Conservation (phyloP, 2,888 invertebrate genomes). For the Agriopis leucophaearia region DNA sequence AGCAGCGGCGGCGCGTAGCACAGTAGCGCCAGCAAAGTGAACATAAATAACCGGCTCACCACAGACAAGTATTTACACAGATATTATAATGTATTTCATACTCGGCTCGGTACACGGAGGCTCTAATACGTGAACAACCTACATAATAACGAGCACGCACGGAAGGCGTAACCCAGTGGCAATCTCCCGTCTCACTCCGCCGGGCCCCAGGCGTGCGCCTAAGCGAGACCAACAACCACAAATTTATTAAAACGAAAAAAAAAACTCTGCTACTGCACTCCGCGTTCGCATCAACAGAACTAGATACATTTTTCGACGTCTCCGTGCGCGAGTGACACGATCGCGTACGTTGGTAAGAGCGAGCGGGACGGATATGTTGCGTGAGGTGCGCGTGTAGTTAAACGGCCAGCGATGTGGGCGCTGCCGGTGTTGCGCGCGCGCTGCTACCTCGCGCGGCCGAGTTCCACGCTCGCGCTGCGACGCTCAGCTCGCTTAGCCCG, state of each 20-base stretch:
- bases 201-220: slow-evolving; percentile 80
- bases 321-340: slow-evolving; percentile 67
- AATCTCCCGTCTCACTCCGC: slow-evolving; percentile 77
- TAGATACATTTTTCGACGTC: slow-evolving; percentile 86
- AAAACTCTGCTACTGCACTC: slow-evolving; percentile 83
- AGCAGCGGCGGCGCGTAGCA: slow-evolving; percentile 75
- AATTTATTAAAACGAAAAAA: slow-evolving; percentile 86
- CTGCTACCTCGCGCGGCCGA: slow-evolving; percentile 82
- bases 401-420: slow-evolving; percentile 84
- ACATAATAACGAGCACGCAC: slow-evolving; percentile 84
- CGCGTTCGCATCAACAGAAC: slow-evolving; percentile 84
- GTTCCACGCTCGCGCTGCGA: slow-evolving; percentile 82
- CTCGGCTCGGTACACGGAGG: slow-evolving; percentile 76
- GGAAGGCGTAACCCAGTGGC: slow-evolving; percentile 87
- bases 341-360: slow-evolving; percentile 41
- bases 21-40: slow-evolving; percentile 71
- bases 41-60: slow-evolving; percentile 79
- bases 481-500: slow-evolving; percentile 82
- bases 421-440: slow-evolving; percentile 86
- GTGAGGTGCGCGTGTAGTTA: slow-evolving; percentile 69
- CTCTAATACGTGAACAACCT: slow-evolving; percentile 83
- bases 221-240: slow-evolving; percentile 84
- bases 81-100: slow-evolving; percentile 77
- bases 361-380: slow-evolving; percentile 65
- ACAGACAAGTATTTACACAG: slow-evolving; percentile 81